Evolutionary conservation across 1,140 invertebrate species (phyloP), one percentile per base, ranked within the genome.

Genomic region (Achroia grisella): DNA sequence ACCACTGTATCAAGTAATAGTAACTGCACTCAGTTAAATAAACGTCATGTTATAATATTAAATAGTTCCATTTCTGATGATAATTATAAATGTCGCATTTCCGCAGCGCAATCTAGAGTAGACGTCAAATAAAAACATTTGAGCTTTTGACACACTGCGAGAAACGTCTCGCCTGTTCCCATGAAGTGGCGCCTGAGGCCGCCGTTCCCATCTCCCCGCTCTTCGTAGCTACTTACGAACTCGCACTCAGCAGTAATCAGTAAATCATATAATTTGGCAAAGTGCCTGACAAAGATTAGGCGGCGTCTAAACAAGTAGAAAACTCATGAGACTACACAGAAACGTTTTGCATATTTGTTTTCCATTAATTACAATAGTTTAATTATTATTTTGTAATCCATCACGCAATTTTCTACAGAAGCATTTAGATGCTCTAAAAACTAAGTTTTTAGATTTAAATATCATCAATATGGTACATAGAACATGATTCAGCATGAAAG

Each of bases 181-280:
- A 65, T 61, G 60, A 66, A 65, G 64, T 71, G 73, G 75, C 73
- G 75, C 72, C 67, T 61, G 48, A 44, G 17, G 17, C 17, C 17
- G 17, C 17, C 17, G 17, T 6, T 23, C 17, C 17, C 17, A 6
- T 23, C 17, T n/a, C n/a, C n/a, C n/a, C n/a, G n/a, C 4, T 29
- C 28, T 29, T 29, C 28, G 28, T 6, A 29, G 10, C 4, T 29
- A 29, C 28, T 29, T 29, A n/a, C n/a, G n/a, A n/a, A n/a, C 33
- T 6, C 35, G 35, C 35, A 13, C n/a, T 15, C 13, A 31, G 48
- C 47, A 56, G 48, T 44, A 50, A 45, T 62, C 63, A 35, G 53
- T 76, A 73, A 75, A 80, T 77, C 71, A 77, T 77, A 70, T 45
- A 66, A 68, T 71, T 75, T 80, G 73, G 71, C 76, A 66, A 53